These are phyloP conservation scores for Lissonota sp. DNA, from an alignment of 2,888 invertebrate genomes.

Conservation along the genomic window DNA sequence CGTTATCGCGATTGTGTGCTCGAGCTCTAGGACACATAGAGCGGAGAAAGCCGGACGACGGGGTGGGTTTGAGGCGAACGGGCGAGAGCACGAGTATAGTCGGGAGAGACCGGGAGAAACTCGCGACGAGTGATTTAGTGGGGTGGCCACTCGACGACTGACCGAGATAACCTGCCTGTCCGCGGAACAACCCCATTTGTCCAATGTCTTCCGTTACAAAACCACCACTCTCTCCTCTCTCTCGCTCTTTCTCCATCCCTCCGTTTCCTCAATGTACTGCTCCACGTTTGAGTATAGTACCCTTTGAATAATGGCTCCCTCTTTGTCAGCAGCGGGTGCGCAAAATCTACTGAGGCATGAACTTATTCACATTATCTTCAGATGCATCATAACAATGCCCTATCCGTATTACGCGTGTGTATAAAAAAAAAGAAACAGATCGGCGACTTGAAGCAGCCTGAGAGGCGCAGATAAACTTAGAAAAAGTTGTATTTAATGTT, in stretches of 20 bases:
- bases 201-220: slow-evolving; percentile 82
- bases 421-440: no score
- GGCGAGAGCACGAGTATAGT: slow-evolving; percentile 71
- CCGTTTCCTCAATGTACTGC: slow-evolving; percentile 57
- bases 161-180: slow-evolving; percentile 83
- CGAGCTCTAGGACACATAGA: slow-evolving; percentile 59
- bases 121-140: slow-evolving; percentile 81
- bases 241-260: slow-evolving; percentile 19
- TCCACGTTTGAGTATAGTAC: slow-evolving; percentile 63
- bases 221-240: slow-evolving; percentile 73
- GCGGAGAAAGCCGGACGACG: slow-evolving; percentile 52
- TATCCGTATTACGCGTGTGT: no score
- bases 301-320: slow-evolving; percentile 78
- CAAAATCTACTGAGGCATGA: slow-evolving; percentile 24
- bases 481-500: no score
- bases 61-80: slow-evolving; percentile 54
- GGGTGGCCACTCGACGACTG: slow-evolving; percentile 82
- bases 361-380: slow-evolving; percentile 53
- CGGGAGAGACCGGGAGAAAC: slow-evolving; percentile 74
- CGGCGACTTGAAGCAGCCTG: no score
- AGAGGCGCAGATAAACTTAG: no score
- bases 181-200: slow-evolving; percentile 83
- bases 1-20: slow-evolving; percentile 77
- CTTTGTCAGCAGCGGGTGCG: slow-evolving; percentile 72
- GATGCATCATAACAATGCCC: slow-evolving; percentile 22